Evolutionary conservation across 2,888 invertebrate genomes (phyloP).

Genomic region (Hartigia nigra): DNA sequence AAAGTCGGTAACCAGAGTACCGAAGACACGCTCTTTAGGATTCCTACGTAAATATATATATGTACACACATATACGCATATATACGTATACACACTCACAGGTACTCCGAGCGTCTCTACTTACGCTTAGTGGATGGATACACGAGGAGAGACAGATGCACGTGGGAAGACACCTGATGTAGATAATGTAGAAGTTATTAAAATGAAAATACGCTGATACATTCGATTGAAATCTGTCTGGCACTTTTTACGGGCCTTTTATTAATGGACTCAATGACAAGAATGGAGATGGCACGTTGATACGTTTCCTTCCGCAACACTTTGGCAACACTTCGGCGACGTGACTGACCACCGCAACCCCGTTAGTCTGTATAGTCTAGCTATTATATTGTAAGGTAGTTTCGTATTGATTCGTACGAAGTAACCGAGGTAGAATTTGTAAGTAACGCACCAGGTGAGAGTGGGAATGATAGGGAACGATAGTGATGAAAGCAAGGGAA

Average conservation of each 20-base stretch:
- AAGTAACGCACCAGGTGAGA: slow-evolving; percentile 18
- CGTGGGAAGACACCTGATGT: slow-evolving; percentile 21
- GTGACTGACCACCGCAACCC: slow-evolving; percentile 7
- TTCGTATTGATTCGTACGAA: slow-evolving; percentile 54
- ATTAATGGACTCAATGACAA: neutral
- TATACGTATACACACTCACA: neutral
- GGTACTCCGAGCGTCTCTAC: neutral
- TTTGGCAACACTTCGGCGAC: neutral
- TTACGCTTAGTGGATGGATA: neutral
- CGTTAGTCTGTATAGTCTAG: slow-evolving; percentile 41
- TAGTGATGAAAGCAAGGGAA: neutral
- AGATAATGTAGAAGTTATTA: slow-evolving; percentile 32
- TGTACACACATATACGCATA: neutral
- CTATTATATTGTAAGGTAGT: slow-evolving; percentile 46
- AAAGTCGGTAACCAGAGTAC: too few relatives aligned
- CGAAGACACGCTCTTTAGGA: neutral
- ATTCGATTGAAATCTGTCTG: slow-evolving; percentile 17
- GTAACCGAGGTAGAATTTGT: slow-evolving; percentile 43
- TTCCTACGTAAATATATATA: slow-evolving; percentile 9
- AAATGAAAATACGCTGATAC: slow-evolving; percentile 15
- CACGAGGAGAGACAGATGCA: neutral
- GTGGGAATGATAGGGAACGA: slow-evolving; percentile 2
- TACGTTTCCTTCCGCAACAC: neutral
- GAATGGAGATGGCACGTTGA: too few relatives aligned
- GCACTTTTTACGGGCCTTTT: neutral